Evolutionary conservation across 1,140 invertebrate genomes (phyloP).

Genomic region (Archivesica marissinica): DNA sequence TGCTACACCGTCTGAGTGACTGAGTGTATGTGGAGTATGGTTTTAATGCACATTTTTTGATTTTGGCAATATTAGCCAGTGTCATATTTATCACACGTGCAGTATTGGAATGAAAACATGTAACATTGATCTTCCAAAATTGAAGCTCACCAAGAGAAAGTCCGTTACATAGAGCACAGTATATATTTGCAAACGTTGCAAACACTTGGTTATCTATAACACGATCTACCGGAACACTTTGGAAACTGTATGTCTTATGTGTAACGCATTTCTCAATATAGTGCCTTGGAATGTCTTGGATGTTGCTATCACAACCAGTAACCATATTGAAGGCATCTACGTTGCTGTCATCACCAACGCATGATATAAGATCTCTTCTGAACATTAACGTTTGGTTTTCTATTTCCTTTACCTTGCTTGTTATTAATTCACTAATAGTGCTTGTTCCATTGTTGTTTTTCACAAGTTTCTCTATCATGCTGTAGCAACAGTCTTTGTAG

Average conservation of each 20-base stretch:
- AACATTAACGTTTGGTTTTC: background rate
- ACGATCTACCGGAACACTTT: constrained; percentile 8
- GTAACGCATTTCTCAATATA: background rate
- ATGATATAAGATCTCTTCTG: background rate
- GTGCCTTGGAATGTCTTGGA: background rate
- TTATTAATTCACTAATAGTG: background rate
- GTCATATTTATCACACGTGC: background rate
- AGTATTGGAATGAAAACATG: background rate
- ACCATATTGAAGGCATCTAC: background rate
- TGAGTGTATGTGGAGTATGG: background rate
- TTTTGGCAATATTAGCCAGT: background rate
- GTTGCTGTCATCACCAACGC: background rate
- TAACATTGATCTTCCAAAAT: background rate
- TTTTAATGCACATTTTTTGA: background rate
- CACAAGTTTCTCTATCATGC: background rate
- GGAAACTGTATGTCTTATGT: background rate
- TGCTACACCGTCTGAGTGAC: background rate
- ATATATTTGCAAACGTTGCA: constrained; percentile 10
- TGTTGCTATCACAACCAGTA: background rate
- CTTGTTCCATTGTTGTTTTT: background rate
- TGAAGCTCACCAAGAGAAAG: background rate
- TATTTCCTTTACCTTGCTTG: background rate
- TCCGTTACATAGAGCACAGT: constrained; percentile 31
- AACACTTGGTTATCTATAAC: background rate
- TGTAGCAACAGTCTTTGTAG: background rate